Conservation (phyloP, 2,888 invertebrate genomes). For the Metopia argyrocephala region DNA sequence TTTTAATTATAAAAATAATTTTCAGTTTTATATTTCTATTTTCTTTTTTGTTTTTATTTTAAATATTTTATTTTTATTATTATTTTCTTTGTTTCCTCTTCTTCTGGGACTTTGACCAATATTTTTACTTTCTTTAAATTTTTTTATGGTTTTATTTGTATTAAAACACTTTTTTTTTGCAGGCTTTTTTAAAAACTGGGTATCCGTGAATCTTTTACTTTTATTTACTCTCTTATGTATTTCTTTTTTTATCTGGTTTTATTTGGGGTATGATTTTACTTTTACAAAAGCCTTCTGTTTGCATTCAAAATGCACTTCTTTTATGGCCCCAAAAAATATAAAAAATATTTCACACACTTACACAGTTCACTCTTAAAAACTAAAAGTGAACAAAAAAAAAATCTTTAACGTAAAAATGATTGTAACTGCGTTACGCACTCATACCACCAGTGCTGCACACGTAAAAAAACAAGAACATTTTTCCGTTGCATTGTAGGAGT, state of each 20-base stretch:
- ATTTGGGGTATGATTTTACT: constrained; percentile 40
- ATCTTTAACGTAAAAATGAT: constrained; percentile 19
- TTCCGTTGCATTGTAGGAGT: constrained; percentile 41
- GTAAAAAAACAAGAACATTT: not conserved
- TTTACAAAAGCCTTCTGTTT: constrained; percentile 56
- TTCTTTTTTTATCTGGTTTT: constrained; percentile 16
- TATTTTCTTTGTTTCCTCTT: constrained; percentile 12
- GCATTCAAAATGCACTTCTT: constrained; percentile 60
- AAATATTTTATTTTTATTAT: not conserved
- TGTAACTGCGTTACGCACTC: constrained; percentile 59
- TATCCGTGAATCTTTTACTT: constrained; percentile 54
- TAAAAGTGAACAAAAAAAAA: constrained; percentile 26
- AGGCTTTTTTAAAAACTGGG: constrained; percentile 28
- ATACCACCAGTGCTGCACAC: constrained; percentile 40
- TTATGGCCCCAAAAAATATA: constrained; percentile 1
- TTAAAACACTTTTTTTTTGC: constrained; percentile 42
- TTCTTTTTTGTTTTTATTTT: constrained; percentile 18
- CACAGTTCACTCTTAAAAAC: too few species aligned
- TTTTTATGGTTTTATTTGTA: constrained; percentile 24
- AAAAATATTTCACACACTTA: constrained; percentile 1
- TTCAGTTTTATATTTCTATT: constrained; percentile 12
- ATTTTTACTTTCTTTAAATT: constrained; percentile 34
- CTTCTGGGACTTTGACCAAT: constrained; percentile 52
- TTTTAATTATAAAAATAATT: too few species aligned
- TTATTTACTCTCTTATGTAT: constrained; percentile 9